Conservation (phyloP, 2,797 vertebrate species). For the Characodon lateralis region DNA sequence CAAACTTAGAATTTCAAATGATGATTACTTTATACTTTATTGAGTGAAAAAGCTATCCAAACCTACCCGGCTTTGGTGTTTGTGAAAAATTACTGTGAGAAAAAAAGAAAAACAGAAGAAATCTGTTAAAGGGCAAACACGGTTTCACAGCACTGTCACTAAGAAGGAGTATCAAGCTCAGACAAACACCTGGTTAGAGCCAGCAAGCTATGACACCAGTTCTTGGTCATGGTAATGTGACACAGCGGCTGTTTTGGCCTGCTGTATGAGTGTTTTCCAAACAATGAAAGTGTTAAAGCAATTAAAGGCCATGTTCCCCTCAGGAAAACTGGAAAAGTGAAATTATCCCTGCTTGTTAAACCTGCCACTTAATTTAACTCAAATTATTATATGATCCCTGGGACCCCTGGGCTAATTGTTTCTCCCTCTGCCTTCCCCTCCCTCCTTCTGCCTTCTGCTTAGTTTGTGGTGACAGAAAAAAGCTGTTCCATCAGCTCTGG, state of each 20-base stretch:
- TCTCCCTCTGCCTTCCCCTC: constrained; percentile 46
- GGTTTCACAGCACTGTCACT: too few species aligned
- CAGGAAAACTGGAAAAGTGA: constrained; percentile 76
- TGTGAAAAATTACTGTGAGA: neutral
- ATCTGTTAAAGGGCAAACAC: neutral
- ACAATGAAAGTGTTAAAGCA: constrained; percentile 82
- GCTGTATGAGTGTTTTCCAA: constrained; percentile 84
- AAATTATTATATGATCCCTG: constrained; percentile 83
- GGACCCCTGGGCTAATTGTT: constrained; percentile 80
- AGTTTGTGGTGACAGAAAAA: constrained; percentile 51
- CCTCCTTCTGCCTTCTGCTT: constrained; percentile 52
- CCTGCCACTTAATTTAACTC: constrained; percentile 83
- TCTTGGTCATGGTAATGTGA: constrained; percentile 57
- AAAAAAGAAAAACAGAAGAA: neutral
- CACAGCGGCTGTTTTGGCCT: constrained; percentile 64
- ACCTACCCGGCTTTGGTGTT: neutral
- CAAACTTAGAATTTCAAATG: neutral
- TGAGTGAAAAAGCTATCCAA: neutral
- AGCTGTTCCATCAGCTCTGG: constrained; percentile 57
- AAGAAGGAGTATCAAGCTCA: constrained; percentile 28
- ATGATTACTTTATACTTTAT: neutral
- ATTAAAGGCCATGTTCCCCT: constrained; percentile 80
- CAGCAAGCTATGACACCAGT: constrained; percentile 37
- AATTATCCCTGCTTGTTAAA: constrained; percentile 83
- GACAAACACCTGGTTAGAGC: constrained; percentile 43